Evolutionary conservation across 1,140 invertebrate species (phyloP).

Genomic region (Pseudomyrmex pallidus): DNA sequence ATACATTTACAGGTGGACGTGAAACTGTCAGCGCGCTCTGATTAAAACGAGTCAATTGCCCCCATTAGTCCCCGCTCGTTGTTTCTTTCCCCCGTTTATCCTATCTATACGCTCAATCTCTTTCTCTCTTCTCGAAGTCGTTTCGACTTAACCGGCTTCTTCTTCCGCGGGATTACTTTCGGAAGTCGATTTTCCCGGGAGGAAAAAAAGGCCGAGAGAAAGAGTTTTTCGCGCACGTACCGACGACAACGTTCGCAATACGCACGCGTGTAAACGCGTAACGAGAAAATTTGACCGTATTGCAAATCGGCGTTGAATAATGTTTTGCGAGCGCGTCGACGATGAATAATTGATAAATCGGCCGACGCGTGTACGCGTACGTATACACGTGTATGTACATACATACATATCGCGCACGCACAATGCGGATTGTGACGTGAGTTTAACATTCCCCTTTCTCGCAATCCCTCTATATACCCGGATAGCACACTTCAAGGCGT

Average conservation of each 20-base stretch:
- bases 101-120: constrained; percentile 16
- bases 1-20: not conserved
- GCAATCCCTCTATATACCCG: too few species aligned
- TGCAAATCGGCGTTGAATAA: constrained; percentile 33
- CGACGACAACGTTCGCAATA: not conserved
- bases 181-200: constrained; percentile 25
- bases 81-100: not conserved
- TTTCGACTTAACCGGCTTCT: constrained; percentile 38
- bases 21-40: not conserved
- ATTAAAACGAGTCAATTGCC: constrained; percentile 31
- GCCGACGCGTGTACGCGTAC: not conserved
- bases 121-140: constrained; percentile 32
- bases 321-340: constrained; percentile 31
- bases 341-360: constrained; percentile 58
- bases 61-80: not conserved
- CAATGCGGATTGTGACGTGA: constrained; percentile 20
- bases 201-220: too few species aligned
- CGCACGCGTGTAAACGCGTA: constrained; percentile 37
- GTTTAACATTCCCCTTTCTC: not conserved
- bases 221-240: constrained; percentile 4
- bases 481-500: too few species aligned
- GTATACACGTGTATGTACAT: constrained; percentile 17
- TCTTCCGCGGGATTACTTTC: constrained; percentile 23
- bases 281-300: constrained; percentile 49
- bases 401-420: not conserved